A percentile compares a stretch with the other conserved stretches of the same genome.
These are phyloP conservation scores for Nomada fabriciana DNA, from an alignment of 2,888 invertebrate species.

Conservation along the genomic window DNA sequence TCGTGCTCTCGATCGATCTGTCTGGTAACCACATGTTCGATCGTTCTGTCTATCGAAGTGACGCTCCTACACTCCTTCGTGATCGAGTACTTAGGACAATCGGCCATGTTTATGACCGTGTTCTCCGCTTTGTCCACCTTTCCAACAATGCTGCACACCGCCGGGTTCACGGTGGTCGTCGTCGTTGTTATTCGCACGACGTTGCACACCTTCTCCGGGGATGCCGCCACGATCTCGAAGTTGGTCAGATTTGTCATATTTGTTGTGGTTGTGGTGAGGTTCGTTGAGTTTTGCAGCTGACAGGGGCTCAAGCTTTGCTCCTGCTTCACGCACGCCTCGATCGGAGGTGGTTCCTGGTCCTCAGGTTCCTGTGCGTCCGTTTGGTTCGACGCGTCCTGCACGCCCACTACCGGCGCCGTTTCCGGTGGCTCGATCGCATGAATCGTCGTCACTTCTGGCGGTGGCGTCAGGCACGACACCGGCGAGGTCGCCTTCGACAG, in stretches of 20 bases:
- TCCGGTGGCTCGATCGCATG: constrained; percentile 83
- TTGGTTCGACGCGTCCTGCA: constrained; percentile 94
- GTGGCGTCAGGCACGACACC: constrained; percentile 88
- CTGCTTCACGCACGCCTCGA: constrained; percentile 76
- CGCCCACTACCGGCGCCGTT: constrained; percentile 86
- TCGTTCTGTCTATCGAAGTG: constrained; percentile 78
- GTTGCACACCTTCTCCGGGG: constrained; percentile 76
- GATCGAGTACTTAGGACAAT: constrained; percentile 77
- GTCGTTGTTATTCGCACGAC: constrained; percentile 81
- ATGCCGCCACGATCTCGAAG: constrained; percentile 78
- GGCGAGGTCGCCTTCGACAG: constrained; percentile 85
- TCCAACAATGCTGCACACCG: constrained; percentile 84
- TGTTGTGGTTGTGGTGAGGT: constrained; percentile 54
- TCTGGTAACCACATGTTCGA: constrained; percentile 78
- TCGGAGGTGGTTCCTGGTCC: constrained; percentile 58
- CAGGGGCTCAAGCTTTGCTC: constrained; percentile 78
- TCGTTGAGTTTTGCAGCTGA: constrained; percentile 69
- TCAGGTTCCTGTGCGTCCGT: constrained; percentile 88
- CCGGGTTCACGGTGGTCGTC: constrained; percentile 84
- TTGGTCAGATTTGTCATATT: constrained; percentile 72
- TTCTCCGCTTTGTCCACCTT: constrained; percentile 81
- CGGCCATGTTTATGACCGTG: constrained; percentile 76
- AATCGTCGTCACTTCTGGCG: constrained; percentile 86
- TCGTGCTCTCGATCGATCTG: constrained; percentile 67
- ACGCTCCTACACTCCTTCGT: constrained; percentile 74